Percentiles rank a stretch among this genome's conserved stretches.
These are phyloP conservation scores for Coilia nasus DNA, from an alignment of 2,797 vertebrate genomes.

Conservation along the genomic window DNA sequence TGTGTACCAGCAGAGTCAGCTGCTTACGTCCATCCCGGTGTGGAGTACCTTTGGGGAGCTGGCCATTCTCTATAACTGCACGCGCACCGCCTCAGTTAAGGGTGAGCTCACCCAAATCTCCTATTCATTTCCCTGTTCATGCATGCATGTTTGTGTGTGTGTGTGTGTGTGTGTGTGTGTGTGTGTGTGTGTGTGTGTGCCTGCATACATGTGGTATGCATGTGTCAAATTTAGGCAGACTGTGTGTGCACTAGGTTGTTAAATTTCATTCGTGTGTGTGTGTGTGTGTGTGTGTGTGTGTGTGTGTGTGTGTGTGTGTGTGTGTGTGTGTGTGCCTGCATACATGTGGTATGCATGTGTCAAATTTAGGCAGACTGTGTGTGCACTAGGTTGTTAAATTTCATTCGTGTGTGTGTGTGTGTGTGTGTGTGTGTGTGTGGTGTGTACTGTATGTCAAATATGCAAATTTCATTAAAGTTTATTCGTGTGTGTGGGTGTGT, in stretches of 20 bases:
- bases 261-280: too few relatives aligned
- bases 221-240: too few relatives aligned
- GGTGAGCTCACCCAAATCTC: slow-evolving; percentile 67
- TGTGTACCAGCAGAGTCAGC: slow-evolving; percentile 88
- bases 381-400: too few relatives aligned
- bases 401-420: too few relatives aligned
- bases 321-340: neutral
- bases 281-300: neutral
- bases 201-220: neutral
- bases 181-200: neutral
- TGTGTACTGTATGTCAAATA: too few relatives aligned
- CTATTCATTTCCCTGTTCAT: neutral
- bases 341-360: too few relatives aligned
- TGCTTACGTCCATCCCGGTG: slow-evolving; percentile 83
- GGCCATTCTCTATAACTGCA: slow-evolving; percentile 94
- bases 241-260: too few relatives aligned
- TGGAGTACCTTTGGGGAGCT: slow-evolving; percentile 93
- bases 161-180: neutral
- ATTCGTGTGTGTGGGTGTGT: too few relatives aligned
- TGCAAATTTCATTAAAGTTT: too few relatives aligned
- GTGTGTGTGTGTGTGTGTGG: too few relatives aligned
- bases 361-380: too few relatives aligned
- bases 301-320: neutral
- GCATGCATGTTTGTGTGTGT: neutral
- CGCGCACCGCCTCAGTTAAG: slow-evolving; percentile 89